Evolutionary conservation across 23 tunicate species (phyloP).

Genomic region (Botrylloides violaceus): DNA sequence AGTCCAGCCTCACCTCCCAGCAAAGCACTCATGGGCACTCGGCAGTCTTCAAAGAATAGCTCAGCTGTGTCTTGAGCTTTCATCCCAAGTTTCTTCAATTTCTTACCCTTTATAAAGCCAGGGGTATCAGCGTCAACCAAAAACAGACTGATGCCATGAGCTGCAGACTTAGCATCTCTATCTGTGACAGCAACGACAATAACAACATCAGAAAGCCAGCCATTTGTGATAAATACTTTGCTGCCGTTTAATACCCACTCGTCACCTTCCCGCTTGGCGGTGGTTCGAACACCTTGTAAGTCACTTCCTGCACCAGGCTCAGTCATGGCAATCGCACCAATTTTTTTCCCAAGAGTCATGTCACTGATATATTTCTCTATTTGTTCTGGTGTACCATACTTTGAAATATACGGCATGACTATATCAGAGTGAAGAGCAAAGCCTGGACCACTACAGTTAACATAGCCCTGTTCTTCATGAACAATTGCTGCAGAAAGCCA

Average conservation of each 20-base stretch:
- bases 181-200: slow-evolving; percentile 91
- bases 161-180: slow-evolving; percentile 85
- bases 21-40: slow-evolving; percentile 74
- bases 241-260: slow-evolving; percentile 93
- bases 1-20: slow-evolving; percentile 96
- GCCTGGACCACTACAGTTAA: slow-evolving; percentile 88
- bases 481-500: slow-evolving; percentile 96
- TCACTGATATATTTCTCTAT: slow-evolving; percentile 81
- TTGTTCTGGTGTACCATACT: slow-evolving; percentile 95
- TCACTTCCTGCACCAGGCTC: slow-evolving; percentile 90
- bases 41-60: slow-evolving; percentile 92
- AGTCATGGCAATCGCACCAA: slow-evolving; percentile 82
- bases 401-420: slow-evolving; percentile 91
- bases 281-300: slow-evolving; percentile 90
- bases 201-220: slow-evolving; percentile 86
- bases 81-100: slow-evolving; percentile 89
- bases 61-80: slow-evolving; percentile 98
- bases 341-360: slow-evolving; percentile 88
- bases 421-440: slow-evolving; percentile 93
- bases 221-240: slow-evolving; percentile 97
- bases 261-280: slow-evolving; percentile 83
- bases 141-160: slow-evolving; percentile 93
- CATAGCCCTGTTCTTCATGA: slow-evolving; percentile 91
- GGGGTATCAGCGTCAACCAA: slow-evolving; percentile 87
- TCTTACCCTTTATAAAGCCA: slow-evolving; percentile 89